These are phyloP conservation scores for Cephus pulcher DNA, from an alignment of 2,888 invertebrate genomes.

Conservation along the genomic window DNA sequence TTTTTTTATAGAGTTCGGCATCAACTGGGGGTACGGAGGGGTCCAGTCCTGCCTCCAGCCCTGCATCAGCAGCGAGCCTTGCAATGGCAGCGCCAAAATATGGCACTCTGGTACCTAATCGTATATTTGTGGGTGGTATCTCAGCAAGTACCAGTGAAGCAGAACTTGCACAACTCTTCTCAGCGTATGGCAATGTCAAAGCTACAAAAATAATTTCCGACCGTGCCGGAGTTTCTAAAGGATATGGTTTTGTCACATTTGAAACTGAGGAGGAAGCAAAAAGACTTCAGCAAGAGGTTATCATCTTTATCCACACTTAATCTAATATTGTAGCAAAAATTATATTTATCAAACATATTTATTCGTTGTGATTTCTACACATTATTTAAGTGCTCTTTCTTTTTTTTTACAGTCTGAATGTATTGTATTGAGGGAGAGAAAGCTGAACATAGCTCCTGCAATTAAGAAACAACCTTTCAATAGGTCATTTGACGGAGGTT, in stretches of 20 bases:
- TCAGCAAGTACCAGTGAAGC: slow-evolving; percentile 93
- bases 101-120: slow-evolving; percentile 91
- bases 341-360: not conserved
- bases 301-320: slow-evolving; percentile 35
- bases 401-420: slow-evolving; percentile 75
- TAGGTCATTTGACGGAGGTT: slow-evolving; percentile 69
- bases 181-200: slow-evolving; percentile 88
- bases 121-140: slow-evolving; percentile 97
- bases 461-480: slow-evolving; percentile 81
- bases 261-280: slow-evolving; percentile 89
- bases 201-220: slow-evolving; percentile 96
- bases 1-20: slow-evolving; percentile 52
- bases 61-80: slow-evolving; percentile 60
- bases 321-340: not conserved
- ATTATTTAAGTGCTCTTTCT: slow-evolving; percentile 14
- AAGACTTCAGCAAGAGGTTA: slow-evolving; percentile 77
- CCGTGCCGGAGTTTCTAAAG: slow-evolving; percentile 94
- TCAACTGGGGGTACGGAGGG: slow-evolving; percentile 64
- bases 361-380: not conserved
- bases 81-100: slow-evolving; percentile 64
- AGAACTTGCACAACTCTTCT: slow-evolving; percentile 91
- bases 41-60: slow-evolving; percentile 64
- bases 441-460: slow-evolving; percentile 88
- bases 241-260: slow-evolving; percentile 89
- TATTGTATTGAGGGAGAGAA: slow-evolving; percentile 82